Evolutionary conservation across 2,888 invertebrate genomes (phyloP), one percentile per base, ranked within the genome.

Genomic region (Sialis lutaria): DNA sequence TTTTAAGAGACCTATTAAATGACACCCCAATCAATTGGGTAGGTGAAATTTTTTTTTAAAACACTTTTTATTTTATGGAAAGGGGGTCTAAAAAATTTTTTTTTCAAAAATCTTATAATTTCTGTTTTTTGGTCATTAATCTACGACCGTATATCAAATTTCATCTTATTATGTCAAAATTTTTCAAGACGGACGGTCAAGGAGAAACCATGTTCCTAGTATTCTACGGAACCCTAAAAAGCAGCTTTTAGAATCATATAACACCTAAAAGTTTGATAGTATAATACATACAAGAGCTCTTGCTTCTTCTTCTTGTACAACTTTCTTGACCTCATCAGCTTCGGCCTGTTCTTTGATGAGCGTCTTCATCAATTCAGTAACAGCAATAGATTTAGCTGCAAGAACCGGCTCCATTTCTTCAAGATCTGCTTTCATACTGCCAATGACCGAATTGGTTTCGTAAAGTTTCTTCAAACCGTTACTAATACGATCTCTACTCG

Each of bases 391-490:
- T 59, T 89, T 87, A 53, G 75, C 71, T 46, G 83, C 84, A 42
- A 92, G 65, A 52, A 82, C 72, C 0, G 92, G 92, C 52, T 84
- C 86, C 69, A 92, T 75, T 1, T 79, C 77, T 6, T 80, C 79
- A 42, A 92, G 68, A 54, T 88, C 83, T 50, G 79, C 76, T 64
- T 89, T 85, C 91, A 93, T 92, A 5, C 79, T 75, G 33, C 80
- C 82, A 1, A 92, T 88, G 12, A 82, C 73, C 22, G 75, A 75
- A 57, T 87, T 86, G 0, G 88, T 88, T 65, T 87, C 86, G 57
- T 80, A 75, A 7, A 88, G 61, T 75, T 88, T 88, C 75, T 79
- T 39, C 12, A 88, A 65, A 1, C 88, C 88, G 61, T 83, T 87
- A 2, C 76, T 71, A 50, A 88, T 82, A 52, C 84, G 71, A 50